Evolutionary conservation across 2,113 vertebrate genomes (phyloP), one percentile per base, ranked within the genome.

Genomic region (Oxyura jamaicensis): DNA sequence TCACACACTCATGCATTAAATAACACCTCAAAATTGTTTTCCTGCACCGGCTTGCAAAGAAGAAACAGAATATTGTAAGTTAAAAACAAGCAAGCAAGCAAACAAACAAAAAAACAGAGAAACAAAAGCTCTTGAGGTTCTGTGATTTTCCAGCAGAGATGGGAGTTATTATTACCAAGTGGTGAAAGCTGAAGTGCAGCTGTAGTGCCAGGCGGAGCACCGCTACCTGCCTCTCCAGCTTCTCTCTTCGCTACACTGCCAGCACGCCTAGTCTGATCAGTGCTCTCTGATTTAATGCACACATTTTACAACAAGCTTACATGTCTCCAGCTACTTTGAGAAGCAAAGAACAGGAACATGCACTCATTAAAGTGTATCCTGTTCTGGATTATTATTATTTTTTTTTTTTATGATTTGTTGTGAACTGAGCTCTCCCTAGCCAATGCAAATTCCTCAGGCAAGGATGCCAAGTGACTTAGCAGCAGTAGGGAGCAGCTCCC

Each of bases 181-280:
- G 50, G 22, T 33, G 26, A 44, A 74, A 44, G 14, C 12, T 11
- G 15, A 35, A 60, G 6, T 8, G 23, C 39, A 52, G 35, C 4
- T 41, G 52, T 3, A 29, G 46, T 67, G 46, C n/a, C 46, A 46
- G 68, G 23, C 0, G 2, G 39, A 84, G 35, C 25, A 10, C 50
- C 3, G 8, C 11, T 1, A 16, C 29, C 62, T 67, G 53, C 53
- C 19, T 10, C 42, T 36, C 58, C 4, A 31, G 42, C 26, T 44
- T 85, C 60, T 65, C 42, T 0, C 1, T 36, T 11, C 16, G 36
- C 67, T 0, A 22, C 46, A 0, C 39, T 52, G 60, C 46, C 52
- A 80, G 53, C 68, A 29, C 2, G 23, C 20, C 60, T 74, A 60
- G 67, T 35, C 60, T 21, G 52, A 79, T 63, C 8, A 2, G 10